A percentile compares a stretch with the other conserved stretches of the same genome.
Evolutionary conservation across 2,888 invertebrate species (phyloP).

Genomic region (Panopea generosa): DNA sequence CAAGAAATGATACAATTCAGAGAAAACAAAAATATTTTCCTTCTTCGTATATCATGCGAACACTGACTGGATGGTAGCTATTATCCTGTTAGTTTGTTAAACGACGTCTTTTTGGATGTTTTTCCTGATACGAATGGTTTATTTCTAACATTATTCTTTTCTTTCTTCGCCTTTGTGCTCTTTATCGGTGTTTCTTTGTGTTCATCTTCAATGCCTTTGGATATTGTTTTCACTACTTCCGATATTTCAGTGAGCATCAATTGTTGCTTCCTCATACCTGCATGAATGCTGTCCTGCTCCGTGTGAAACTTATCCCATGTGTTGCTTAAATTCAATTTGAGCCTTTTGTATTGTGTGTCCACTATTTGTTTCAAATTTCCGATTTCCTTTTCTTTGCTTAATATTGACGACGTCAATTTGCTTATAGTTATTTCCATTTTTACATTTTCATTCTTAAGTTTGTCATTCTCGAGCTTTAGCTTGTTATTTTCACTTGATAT

Average conservation of each 20-base stretch:
- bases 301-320: constrained; percentile 50
- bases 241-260: constrained; percentile 52
- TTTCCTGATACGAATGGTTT: no score
- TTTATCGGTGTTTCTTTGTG: constrained; percentile 7
- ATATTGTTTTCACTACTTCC: constrained; percentile 41
- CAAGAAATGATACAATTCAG: no score
- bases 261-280: constrained; percentile 48
- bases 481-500: constrained; percentile 27
- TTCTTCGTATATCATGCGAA: no score
- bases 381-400: constrained; percentile 52
- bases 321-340: constrained; percentile 52
- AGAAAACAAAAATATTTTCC: no score
- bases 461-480: constrained; percentile 51
- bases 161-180: constrained; percentile 30
- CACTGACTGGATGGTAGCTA: no score
- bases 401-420: constrained; percentile 29
- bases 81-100: no score
- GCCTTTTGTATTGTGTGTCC: constrained; percentile 52
- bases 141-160: no score
- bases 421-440: constrained; percentile 30
- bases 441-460: constrained; percentile 36
- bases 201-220: constrained; percentile 13
- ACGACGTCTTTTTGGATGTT: no score
- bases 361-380: constrained; percentile 37
- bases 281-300: constrained; percentile 51